Conservation (phyloP, 1,140 invertebrate genomes). For the Calephelis nemesis region DNA sequence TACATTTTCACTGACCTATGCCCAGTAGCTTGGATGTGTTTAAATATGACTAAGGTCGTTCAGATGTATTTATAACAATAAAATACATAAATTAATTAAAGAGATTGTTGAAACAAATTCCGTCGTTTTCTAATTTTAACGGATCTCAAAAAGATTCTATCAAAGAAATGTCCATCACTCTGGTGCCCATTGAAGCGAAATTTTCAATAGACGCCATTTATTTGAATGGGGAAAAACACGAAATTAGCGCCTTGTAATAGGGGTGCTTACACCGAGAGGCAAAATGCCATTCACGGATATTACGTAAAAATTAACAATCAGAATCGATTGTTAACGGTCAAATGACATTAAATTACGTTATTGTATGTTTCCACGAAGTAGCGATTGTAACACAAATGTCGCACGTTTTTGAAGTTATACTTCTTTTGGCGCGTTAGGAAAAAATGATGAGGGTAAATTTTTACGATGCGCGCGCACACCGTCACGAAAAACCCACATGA, state of each 20-base stretch:
- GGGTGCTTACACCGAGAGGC: not conserved
- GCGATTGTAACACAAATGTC: too few relatives aligned
- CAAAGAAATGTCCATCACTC: slow-evolving; percentile 7
- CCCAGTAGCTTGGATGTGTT: too few relatives aligned
- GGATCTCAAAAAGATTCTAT: slow-evolving; percentile 4
- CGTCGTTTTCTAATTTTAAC: not conserved
- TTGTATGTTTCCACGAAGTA: not conserved
- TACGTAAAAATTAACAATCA: too few relatives aligned
- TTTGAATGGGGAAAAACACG: slow-evolving; percentile 14
- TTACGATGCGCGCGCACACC: too few relatives aligned
- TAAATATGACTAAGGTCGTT: too few relatives aligned
- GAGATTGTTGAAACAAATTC: not conserved
- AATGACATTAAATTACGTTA: not conserved
- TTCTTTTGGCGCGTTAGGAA: too few relatives aligned
- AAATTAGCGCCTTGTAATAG: slow-evolving; percentile 11
- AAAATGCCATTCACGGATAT: not conserved
- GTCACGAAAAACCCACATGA: too few relatives aligned
- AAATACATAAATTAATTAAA: not conserved
- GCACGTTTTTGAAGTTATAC: too few relatives aligned
- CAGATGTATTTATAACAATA: too few relatives aligned
- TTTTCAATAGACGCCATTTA: slow-evolving; percentile 8
- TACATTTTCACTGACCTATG: too few relatives aligned
- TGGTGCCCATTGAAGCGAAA: slow-evolving; percentile 2
- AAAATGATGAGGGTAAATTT: too few relatives aligned
- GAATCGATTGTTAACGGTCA: not conserved